Percentiles rank a stretch among this genome's conserved stretches.
phyloP scores from a whole-genome alignment of 2,113 vertebrate genomes.

The Capreolus pygargus region DNA sequence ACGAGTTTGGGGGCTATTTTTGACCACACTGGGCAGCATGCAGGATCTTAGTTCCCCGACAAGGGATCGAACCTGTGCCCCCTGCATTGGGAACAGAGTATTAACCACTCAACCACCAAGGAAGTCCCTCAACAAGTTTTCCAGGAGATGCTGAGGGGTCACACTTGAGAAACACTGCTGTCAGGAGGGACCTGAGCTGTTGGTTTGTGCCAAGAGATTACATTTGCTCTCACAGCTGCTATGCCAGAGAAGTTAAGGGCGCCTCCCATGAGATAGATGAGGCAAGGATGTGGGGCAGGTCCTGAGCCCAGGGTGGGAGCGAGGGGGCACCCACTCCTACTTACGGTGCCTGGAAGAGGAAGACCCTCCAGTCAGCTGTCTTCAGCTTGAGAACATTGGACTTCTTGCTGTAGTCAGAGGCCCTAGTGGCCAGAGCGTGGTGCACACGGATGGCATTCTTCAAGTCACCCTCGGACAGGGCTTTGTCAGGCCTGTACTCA shows the following conservation, averaged over 20 bases:
- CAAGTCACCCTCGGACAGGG: constrained; percentile 95
- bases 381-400: constrained; percentile 95
- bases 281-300: background rate
- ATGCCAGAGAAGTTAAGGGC: background rate
- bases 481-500: constrained; percentile 95
- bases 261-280: background rate
- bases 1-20: background rate
- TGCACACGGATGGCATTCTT: constrained; percentile 96
- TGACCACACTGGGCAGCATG: background rate
- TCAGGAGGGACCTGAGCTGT: background rate
- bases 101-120: background rate
- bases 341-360: constrained; percentile 96
- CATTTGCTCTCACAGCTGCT: background rate
- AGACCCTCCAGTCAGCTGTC: constrained; percentile 98
- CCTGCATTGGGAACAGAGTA: background rate
- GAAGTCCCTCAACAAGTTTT: background rate
- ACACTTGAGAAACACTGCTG: background rate
- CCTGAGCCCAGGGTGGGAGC: background rate
- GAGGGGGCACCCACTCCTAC: constrained; percentile 48
- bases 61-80: background rate
- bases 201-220: background rate
- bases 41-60: background rate
- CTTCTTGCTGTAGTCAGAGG: constrained; percentile 97
- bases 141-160: background rate
- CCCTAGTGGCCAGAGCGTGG: constrained; percentile 93